These are phyloP conservation scores for Lerema accius DNA, from an alignment of 1,140 invertebrate species.

Conservation along the genomic window DNA sequence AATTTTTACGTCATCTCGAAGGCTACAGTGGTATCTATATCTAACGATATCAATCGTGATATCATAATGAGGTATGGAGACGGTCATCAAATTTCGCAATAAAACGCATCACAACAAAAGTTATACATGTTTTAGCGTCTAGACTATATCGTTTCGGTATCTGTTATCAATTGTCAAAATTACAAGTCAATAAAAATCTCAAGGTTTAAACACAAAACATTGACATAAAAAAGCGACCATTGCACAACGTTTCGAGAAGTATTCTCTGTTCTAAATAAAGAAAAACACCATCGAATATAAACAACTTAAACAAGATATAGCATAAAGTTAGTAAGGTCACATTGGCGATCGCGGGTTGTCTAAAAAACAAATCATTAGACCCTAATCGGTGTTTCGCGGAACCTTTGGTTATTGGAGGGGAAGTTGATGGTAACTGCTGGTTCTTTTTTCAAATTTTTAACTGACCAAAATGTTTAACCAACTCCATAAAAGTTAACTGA, in stretches of 20 bases:
- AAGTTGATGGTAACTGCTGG: neutral
- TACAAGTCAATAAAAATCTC: neutral
- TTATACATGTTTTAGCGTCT: too few relatives aligned
- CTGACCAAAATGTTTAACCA: too few relatives aligned
- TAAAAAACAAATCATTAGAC: conserved; percentile 28
- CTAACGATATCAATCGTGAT: too few relatives aligned
- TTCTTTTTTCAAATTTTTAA: neutral
- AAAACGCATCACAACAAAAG: too few relatives aligned
- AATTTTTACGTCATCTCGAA: too few relatives aligned
- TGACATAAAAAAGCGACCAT: neutral
- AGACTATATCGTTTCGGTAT: too few relatives aligned
- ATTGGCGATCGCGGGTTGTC: conserved; percentile 26
- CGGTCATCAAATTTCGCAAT: too few relatives aligned
- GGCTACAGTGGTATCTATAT: too few relatives aligned
- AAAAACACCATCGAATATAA: conserved; percentile 13
- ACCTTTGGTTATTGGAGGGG: conserved; percentile 32
- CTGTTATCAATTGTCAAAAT: neutral
- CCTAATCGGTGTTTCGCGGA: conserved; percentile 34
- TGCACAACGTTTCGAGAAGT: neutral
- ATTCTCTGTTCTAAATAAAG: neutral
- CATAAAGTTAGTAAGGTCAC: conserved; percentile 37
- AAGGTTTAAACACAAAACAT: neutral
- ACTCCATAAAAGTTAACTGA: too few relatives aligned
- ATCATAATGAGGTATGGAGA: too few relatives aligned
- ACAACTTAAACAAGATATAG: conserved; percentile 22